Evolutionary conservation across 2,888 invertebrate genomes (phyloP), one percentile per base, ranked within the genome.

Genomic region (Apeira syringaria): DNA sequence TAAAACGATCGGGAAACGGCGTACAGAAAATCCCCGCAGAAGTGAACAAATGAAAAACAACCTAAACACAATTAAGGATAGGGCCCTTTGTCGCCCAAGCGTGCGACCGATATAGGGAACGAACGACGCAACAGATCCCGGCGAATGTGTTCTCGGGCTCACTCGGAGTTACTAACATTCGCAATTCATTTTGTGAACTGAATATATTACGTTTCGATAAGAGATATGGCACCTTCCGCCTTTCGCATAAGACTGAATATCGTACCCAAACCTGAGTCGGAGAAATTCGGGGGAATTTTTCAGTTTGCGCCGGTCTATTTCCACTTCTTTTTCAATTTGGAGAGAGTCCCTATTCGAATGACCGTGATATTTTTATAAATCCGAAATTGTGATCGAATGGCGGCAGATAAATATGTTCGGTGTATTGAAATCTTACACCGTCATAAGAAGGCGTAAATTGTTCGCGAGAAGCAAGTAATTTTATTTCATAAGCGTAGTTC

Each of bases 101-200:
- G 60, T 68, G 62, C 70, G 74, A 77, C 82, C 80, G 82, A 84
- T 84, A 83, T 40, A 82, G 69, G 76, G 73, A 72, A 69, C 67
- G 78, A 77, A 79, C 74, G 76, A 75, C 79, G 83, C 85, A 85
- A 87, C 86, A 88, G 87, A 88, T 88, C 83, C 80, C 78, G 59
- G 71, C 79, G 86, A 89, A 89, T 88, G 87, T 88, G 88, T 88
- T 89, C 85, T 75, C 84, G 80, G 82, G 79, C 86, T 87, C 89
- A 83, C 84, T 85, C 81, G 61, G 80, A 89, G 86, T 87, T 88
- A 87, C 84, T 87, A 88, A 88, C 87, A 85, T 81, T 84, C 83
- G 81, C 87, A 88, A 89, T 89, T 89, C 88, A 89, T 89, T 88
- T 88, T 87, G 85, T 74, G 84, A 85, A 87, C 85, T 82, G 89